phyloP scores from a whole-genome alignment of 2,797 vertebrate species.

The Hyperoplus lanceolatus region DNA sequence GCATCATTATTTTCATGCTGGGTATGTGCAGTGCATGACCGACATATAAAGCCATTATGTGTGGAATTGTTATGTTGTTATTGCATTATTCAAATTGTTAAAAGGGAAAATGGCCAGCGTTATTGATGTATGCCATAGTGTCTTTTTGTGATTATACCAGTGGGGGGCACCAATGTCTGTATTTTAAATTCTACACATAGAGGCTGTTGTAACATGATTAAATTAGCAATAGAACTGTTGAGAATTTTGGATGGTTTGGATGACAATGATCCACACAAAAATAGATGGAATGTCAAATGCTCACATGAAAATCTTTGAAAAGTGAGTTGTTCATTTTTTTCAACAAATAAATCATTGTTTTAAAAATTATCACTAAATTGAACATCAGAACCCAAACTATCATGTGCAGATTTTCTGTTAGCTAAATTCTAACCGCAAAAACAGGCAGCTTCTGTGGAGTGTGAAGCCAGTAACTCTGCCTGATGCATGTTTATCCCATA shows the following conservation, averaged over 20 bases:
- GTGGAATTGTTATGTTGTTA: constrained; percentile 26
- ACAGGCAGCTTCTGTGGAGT: not conserved
- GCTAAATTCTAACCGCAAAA: not conserved
- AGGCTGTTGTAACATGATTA: not conserved
- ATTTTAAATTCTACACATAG: not conserved
- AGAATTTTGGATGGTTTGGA: not conserved
- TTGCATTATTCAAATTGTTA: not conserved
- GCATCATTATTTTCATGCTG: constrained; percentile 50
- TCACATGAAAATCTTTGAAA: not conserved
- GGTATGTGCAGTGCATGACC: constrained; percentile 13
- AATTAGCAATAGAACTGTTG: not conserved
- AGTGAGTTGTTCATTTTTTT: not conserved
- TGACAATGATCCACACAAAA: not conserved
- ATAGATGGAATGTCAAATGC: not conserved
- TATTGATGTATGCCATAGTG: not conserved
- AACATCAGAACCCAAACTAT: not conserved
- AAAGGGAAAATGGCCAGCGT: not conserved
- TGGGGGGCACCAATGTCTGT: not conserved
- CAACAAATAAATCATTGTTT: not conserved
- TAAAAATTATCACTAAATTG: not conserved
- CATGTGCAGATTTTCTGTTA: not conserved
- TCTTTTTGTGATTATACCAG: not conserved
- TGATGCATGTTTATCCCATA: not conserved
- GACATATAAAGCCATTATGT: constrained; percentile 21
- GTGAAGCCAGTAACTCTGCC: not conserved